A percentile compares a stretch with the other conserved stretches of the same genome.
Conservation (phyloP, 2,888 invertebrate species). For the Leistus spinibarbis region DNA sequence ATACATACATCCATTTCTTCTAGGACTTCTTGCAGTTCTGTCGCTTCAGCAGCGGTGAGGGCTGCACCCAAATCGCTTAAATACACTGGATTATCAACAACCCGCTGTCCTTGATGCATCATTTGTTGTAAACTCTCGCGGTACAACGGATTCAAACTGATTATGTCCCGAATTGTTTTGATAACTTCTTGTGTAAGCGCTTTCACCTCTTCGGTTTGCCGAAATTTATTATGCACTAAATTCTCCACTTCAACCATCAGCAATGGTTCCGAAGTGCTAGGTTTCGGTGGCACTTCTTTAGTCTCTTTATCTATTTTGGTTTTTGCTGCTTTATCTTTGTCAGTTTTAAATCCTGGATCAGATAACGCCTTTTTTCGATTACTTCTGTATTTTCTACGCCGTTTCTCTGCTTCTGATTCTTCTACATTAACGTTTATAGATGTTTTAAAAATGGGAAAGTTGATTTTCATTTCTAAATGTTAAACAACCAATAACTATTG, state of each 20-base stretch:
- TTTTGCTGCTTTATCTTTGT: conserved; percentile 43
- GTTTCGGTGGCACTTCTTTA: conserved; percentile 41
- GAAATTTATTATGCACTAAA: conserved; percentile 84
- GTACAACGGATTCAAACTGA: conserved; percentile 95
- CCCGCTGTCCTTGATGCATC: conserved; percentile 94
- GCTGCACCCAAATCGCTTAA: conserved; percentile 96
- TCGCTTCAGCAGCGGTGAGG: conserved; percentile 88
- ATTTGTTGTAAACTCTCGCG: conserved; percentile 98
- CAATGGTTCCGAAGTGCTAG: conserved; percentile 59
- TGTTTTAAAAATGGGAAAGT: conserved; percentile 82
- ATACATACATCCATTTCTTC: conserved; percentile 90
- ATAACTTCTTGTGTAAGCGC: conserved; percentile 96
- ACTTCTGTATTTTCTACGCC: conserved; percentile 60
- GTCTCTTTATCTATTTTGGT: conserved; percentile 40
- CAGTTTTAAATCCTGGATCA: conserved; percentile 41
- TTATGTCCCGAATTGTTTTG: conserved; percentile 96
- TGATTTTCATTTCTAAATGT: conserved; percentile 72
- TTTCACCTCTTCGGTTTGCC: conserved; percentile 93
- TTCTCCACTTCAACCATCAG: conserved; percentile 96
- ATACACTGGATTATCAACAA: conserved; percentile 98
- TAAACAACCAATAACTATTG: not conserved
- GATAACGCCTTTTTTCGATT: conserved; percentile 48
- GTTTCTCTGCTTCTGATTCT: conserved; percentile 68
- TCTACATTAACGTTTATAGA: conserved; percentile 83
- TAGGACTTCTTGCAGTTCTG: conserved; percentile 89